Base-by-base conservation (phyloP, 2,797 vertebrate genomes). In the Pagetopsis macropterus region DNA sequence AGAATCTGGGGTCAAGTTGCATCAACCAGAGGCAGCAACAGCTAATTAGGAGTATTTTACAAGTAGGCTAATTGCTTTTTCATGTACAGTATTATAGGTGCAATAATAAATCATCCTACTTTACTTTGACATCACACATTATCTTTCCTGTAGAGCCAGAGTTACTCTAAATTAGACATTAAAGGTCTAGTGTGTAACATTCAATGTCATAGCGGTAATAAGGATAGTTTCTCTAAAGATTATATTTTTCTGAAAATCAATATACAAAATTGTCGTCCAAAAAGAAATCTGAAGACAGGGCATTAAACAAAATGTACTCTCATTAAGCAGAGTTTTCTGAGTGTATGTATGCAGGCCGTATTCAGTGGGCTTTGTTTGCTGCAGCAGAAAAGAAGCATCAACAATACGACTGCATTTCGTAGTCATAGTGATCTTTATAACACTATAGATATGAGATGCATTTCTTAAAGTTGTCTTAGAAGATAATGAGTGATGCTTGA, bases 241-340 rank as follows among this genome's bases (percentile, higher is more conserved):
- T 6, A 37, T 9, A 37, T 37, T 37, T 37, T 37, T 37, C 33
- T 37, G 33, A 37, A 37, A 37, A 37, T 7, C 33, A 8, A 37
- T 37, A 8, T 37, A 37, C 33, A 6, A 37, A 33, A 37, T 9
- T 37, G 33, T 37, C 33, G 8, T 37, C 8, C 33, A 37, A 9
- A 37, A 37, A 37, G 8, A 37, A 37, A 37, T 8, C 8, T 37
- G 33, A 7, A 37, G 8, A 37, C 33, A 27, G 23, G 6, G 9
- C 27, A 82, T 78, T 79, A 43, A 82, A 72, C 63, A 55, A 50
- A 31, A 51, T 73, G 45, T 65, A 54, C 65, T 61, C 44, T 67
- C 56, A 65, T 75, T 9, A 37, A 37, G 33, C 7, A 10, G 44
- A 40, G 56, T 61, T n/a, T 2, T 43, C 21, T 23, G 54, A 19